phyloP scores from a whole-genome alignment of 2,113 vertebrate species.

The Lasiurus borealis region DNA sequence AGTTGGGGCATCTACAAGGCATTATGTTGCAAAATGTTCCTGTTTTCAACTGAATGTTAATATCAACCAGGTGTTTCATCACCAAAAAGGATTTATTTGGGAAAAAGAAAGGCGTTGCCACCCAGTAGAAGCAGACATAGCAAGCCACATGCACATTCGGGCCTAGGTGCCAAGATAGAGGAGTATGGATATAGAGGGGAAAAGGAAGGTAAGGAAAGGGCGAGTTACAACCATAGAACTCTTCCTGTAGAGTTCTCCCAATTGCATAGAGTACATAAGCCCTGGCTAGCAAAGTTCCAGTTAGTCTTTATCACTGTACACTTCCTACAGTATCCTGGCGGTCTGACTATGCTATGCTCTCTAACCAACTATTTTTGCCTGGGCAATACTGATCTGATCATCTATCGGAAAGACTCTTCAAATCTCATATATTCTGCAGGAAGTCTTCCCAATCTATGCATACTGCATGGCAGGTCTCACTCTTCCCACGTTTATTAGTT shows the following conservation, averaged over 20 bases:
- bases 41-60: neutral
- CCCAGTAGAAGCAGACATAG: neutral
- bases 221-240: neutral
- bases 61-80: neutral
- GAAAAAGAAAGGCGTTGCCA: neutral
- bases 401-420: neutral
- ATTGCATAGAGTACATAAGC: neutral
- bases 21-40: neutral
- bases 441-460: neutral
- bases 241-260: neutral
- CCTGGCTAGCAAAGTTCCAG: neutral
- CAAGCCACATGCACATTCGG: neutral
- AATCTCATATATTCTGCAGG: neutral
- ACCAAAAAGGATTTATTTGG: neutral
- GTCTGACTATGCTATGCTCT: neutral
- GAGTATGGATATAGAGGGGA: neutral
- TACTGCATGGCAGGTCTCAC: neutral
- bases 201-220: neutral
- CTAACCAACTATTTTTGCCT: neutral
- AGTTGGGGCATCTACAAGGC: neutral
- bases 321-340: neutral
- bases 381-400: neutral
- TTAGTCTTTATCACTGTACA: neutral
- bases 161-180: neutral
- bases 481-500: neutral